Conservation (phyloP, 1,140 invertebrate genomes). For the Patella vulgata region DNA sequence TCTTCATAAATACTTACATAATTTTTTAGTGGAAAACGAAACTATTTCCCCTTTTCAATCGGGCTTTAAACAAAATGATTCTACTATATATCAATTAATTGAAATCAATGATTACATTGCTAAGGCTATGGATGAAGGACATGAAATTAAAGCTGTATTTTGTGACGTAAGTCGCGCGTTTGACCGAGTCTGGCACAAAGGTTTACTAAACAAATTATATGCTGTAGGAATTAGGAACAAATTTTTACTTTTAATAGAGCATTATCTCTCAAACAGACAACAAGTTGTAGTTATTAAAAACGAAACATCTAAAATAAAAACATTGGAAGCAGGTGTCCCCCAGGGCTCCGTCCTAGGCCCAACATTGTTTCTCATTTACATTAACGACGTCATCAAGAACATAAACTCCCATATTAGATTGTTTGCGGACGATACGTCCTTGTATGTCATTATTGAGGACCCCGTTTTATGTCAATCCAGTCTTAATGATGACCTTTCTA, state of each 20-base stretch:
- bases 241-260: neutral
- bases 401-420: conserved; percentile 7
- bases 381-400: conserved; percentile 28
- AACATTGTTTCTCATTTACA: conserved; percentile 31
- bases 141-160: conserved; percentile 21
- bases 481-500: conserved; percentile 10
- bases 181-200: conserved; percentile 24
- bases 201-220: conserved; percentile 15
- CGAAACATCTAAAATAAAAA: conserved; percentile 8
- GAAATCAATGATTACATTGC: conserved; percentile 16
- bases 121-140: conserved; percentile 8
- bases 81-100: conserved; percentile 19
- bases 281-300: conserved; percentile 22
- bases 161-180: conserved; percentile 26
- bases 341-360: conserved; percentile 40
- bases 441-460: conserved; percentile 13
- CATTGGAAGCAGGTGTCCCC: conserved; percentile 27
- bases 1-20: too few relatives aligned
- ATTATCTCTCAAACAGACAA: conserved; percentile 12
- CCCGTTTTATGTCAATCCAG: too few relatives aligned
- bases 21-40: neutral
- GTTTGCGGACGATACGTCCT: conserved; percentile 27
- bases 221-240: neutral
- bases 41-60: too few relatives aligned
- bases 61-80: too few relatives aligned